Evolutionary conservation across 2,797 vertebrate species (phyloP).

Genomic region (Betta splendens): DNA sequence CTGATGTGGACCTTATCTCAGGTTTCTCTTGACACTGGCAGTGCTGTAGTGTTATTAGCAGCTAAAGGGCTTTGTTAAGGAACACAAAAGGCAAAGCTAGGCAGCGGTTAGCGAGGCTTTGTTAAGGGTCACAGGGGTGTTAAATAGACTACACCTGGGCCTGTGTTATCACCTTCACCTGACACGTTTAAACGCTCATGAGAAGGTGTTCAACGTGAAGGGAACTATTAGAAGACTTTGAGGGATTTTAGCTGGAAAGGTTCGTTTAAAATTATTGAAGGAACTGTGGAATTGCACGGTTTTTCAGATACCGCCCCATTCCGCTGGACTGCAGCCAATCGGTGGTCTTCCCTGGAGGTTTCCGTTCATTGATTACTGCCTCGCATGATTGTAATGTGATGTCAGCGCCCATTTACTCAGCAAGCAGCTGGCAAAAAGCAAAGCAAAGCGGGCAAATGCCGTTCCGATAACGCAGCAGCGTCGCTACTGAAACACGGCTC

Average conservation of each 20-base stretch:
- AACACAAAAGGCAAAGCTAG: slow-evolving; percentile 78
- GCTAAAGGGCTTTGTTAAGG: slow-evolving; percentile 78
- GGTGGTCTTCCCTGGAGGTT: slow-evolving; percentile 44
- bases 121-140: slow-evolving; percentile 77
- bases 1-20: slow-evolving; percentile 78
- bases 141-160: slow-evolving; percentile 77
- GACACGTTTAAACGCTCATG: slow-evolving; percentile 47
- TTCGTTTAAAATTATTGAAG: no score
- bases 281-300: no score
- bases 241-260: no score
- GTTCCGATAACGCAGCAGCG: slow-evolving; percentile 13
- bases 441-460: slow-evolving; percentile 11
- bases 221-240: not conserved
- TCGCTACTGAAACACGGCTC: slow-evolving; percentile 1
- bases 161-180: slow-evolving; percentile 74
- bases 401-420: slow-evolving; percentile 54
- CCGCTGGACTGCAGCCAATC: slow-evolving; percentile 51
- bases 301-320: slow-evolving; percentile 42
- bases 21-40: slow-evolving; percentile 74
- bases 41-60: slow-evolving; percentile 74
- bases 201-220: slow-evolving; percentile 28
- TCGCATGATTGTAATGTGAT: slow-evolving; percentile 61
- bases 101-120: slow-evolving; percentile 78
- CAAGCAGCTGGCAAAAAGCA: slow-evolving; percentile 22
- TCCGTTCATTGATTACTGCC: slow-evolving; percentile 57